Percentiles rank a stretch among this genome's conserved stretches.
phyloP scores from a whole-genome alignment of 2,797 vertebrate genomes.

The Protosalanx chinensis region DNA sequence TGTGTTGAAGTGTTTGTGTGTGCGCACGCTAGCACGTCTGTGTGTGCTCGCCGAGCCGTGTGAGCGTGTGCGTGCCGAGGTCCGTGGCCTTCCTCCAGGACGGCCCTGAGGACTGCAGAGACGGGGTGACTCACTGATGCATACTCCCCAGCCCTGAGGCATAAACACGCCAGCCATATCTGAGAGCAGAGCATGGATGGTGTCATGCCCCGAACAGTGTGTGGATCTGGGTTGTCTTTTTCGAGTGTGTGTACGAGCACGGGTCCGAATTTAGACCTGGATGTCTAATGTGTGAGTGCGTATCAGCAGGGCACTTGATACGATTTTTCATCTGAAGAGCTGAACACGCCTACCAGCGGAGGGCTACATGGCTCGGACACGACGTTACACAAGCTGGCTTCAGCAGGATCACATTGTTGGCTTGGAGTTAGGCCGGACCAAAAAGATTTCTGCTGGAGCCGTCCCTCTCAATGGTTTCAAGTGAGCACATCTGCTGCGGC shows the following conservation, averaged over 20 bases:
- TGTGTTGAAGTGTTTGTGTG: not conserved
- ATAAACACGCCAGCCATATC: constrained; percentile 49
- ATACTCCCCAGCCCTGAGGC: constrained; percentile 41
- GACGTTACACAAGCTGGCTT: constrained; percentile 22
- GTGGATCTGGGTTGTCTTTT: constrained; percentile 1
- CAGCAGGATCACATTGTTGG: not conserved
- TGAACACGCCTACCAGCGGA: constrained; percentile 19
- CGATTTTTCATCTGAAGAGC: constrained; percentile 28
- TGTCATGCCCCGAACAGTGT: constrained; percentile 30
- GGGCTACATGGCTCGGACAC: constrained; percentile 6
- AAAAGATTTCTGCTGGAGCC: not conserved
- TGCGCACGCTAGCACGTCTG: not conserved
- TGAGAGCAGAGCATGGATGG: constrained; percentile 30
- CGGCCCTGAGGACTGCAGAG: constrained; percentile 36
- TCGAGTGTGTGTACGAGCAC: not conserved
- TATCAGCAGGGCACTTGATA: constrained; percentile 17
- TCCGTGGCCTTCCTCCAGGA: constrained; percentile 34
- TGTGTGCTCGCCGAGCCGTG: not conserved
- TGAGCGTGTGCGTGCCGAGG: constrained; percentile 20
- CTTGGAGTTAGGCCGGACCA: not conserved
- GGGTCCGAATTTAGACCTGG: not conserved
- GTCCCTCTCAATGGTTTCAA: not conserved
- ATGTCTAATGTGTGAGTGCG: not conserved
- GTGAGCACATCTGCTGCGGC: not conserved
- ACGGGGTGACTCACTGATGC: constrained; percentile 45